Evolutionary conservation across 2,888 invertebrate genomes (phyloP).

Genomic region (Sesamia inferens): DNA sequence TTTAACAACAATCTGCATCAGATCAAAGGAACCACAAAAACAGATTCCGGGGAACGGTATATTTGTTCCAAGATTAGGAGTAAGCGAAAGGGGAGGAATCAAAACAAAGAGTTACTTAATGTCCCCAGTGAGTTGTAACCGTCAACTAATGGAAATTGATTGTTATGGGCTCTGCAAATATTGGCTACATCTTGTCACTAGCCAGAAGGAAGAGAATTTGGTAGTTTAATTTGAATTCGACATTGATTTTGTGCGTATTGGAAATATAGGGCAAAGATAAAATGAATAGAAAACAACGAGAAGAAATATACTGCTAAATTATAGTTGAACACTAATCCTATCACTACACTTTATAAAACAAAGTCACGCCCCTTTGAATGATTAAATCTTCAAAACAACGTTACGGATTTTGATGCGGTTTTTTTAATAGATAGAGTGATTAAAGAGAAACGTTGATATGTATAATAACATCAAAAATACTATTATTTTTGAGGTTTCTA

Average conservation of each 20-base stretch:
- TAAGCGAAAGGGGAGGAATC: neutral
- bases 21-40: constrained; percentile 25
- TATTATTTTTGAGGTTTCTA: no score
- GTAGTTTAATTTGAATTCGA: constrained; percentile 16
- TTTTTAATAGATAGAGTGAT: no score
- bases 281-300: no score
- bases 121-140: constrained; percentile 49
- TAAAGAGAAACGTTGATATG: no score
- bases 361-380: no score
- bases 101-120: constrained; percentile 51
- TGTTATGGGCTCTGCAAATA: constrained; percentile 39
- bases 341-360: no score
- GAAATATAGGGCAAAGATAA: neutral
- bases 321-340: neutral
- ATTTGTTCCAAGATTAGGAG: constrained; percentile 40
- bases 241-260: neutral
- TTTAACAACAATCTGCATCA: constrained; percentile 31
- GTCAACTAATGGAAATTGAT: constrained; percentile 60
- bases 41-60: constrained; percentile 11
- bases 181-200: constrained; percentile 29
- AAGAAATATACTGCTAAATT: neutral
- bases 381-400: no score
- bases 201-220: constrained; percentile 3
- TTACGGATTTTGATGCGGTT: no score
- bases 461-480: no score